Evolutionary conservation across 1,140 invertebrate species (phyloP).

Genomic region (Aphelenchoides besseyi): DNA sequence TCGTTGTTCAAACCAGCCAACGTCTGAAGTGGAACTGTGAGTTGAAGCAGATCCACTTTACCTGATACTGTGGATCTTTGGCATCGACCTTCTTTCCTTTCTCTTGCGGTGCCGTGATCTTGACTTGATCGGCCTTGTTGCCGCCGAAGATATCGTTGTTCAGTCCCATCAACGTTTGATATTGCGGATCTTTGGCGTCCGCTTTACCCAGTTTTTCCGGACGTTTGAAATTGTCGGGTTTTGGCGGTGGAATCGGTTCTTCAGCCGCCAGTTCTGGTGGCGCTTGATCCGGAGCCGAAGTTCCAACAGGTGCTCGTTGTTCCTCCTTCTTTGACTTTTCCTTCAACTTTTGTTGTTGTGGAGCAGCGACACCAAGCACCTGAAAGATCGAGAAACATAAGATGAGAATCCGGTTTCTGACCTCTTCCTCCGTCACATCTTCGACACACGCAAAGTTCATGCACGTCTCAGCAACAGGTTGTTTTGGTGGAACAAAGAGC

Average conservation of each 20-base stretch:
- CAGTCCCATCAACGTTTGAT: constrained; percentile 8
- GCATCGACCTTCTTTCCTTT: no score
- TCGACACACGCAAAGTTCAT: constrained; percentile 7
- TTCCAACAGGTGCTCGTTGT: neutral
- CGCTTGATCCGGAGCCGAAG: neutral
- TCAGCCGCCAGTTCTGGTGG: neutral
- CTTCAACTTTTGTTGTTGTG: neutral
- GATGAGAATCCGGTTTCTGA: no score
- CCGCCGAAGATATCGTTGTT: constrained; percentile 17
- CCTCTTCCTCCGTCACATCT: neutral
- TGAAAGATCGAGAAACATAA: no score
- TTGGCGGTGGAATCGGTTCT: constrained; percentile 6
- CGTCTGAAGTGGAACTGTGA: no score
- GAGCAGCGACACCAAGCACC: neutral
- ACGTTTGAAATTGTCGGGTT: constrained; percentile 16
- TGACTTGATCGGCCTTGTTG: neutral
- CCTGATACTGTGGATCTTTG: no score
- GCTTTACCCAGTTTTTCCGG: constrained; percentile 21
- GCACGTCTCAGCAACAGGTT: neutral
- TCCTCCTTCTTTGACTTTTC: constrained; percentile 1
- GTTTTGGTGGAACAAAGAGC: neutral
- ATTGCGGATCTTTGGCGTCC: constrained; percentile 25
- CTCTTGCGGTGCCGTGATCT: no score
- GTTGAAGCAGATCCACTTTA: no score
- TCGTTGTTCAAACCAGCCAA: no score